phyloP scores from a whole-genome alignment of 2,888 invertebrate species.

The Helleia helle region DNA sequence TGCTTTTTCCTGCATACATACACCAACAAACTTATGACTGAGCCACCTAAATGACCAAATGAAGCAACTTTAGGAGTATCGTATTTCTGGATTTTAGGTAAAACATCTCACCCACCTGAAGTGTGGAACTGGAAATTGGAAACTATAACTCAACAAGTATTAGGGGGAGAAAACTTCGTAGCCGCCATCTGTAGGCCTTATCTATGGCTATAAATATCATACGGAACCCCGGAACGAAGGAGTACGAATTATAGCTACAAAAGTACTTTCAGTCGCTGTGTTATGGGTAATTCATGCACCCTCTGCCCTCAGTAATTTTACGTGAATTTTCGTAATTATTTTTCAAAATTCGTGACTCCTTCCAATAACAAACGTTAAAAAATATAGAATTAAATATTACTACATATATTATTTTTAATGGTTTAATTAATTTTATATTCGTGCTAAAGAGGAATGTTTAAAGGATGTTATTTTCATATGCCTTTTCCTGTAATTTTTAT shows the following conservation, averaged over 20 bases:
- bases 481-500: too few species aligned
- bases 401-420: background rate
- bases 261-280: conserved; percentile 49
- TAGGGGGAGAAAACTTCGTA: conserved; percentile 64
- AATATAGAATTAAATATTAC: conserved; percentile 9
- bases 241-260: conserved; percentile 60
- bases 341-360: conserved; percentile 29
- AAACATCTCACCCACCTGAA: conserved; percentile 45
- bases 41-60: too few species aligned
- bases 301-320: conserved; percentile 57
- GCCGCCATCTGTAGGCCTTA: conserved; percentile 70
- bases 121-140: conserved; percentile 66
- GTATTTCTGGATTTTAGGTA: conserved; percentile 31
- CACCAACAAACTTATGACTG: too few species aligned
- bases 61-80: conserved; percentile 13
- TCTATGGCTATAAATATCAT: conserved; percentile 64
- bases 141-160: conserved; percentile 72
- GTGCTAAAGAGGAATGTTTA: background rate
- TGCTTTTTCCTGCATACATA: too few species aligned
- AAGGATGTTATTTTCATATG: too few species aligned
- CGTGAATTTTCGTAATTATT: conserved; percentile 56
- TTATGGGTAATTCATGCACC: conserved; percentile 73
- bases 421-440: conserved; percentile 4
- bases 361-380: conserved; percentile 13
- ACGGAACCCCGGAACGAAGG: conserved; percentile 53